Evolutionary conservation across 2,113 vertebrate genomes (phyloP), one percentile per base, ranked within the genome.

Genomic region (Collichthys lucidus): DNA sequence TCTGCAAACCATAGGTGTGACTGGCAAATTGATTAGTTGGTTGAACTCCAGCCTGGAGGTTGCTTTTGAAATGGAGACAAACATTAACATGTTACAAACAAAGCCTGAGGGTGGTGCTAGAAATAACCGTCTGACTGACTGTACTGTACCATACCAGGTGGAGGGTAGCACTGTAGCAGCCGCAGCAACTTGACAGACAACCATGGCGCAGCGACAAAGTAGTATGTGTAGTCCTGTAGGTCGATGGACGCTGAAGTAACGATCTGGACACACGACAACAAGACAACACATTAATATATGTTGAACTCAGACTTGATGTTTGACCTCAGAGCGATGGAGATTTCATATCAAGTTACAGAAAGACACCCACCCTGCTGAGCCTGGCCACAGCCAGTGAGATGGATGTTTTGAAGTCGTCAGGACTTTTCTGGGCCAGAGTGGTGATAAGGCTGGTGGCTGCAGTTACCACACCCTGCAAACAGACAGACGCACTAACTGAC

Each of bases 181-280:
- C 96, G 92, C 73, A 97, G 93, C 50, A 97, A 86, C 70, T 97
- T 97, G 70, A 97, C 96, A 0, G 96, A 97, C 56, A 97, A 93
- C 96, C 96, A 97, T 0, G 97, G 97, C 0, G 96, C 97, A 0
- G 97, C 96, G 4, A 98, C 97, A 11, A 97, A 98, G 92, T 97
- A 98, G 89, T 97, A 97, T 0, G 97, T 97, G 68, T 97, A 98
- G 92, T 96, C 96, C 90, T 97, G 96, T 11, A 97, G 95, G 92
- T 97, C 96, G 0, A 97, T 96, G 91, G 96, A 97, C 3, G 96
- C 96, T 0, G 96, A 98, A 3, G 96, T 97, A 59, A 98, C 96
- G 0, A 97, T 97, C 97, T 98, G 62, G 14, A 70, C 14, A 44
- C 26, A 20, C 2, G 8, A 35, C 16, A n/a, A 74, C 6, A 57